phyloP scores from a whole-genome alignment of 1,140 invertebrate species.

The Neodiprion lecontei region DNA sequence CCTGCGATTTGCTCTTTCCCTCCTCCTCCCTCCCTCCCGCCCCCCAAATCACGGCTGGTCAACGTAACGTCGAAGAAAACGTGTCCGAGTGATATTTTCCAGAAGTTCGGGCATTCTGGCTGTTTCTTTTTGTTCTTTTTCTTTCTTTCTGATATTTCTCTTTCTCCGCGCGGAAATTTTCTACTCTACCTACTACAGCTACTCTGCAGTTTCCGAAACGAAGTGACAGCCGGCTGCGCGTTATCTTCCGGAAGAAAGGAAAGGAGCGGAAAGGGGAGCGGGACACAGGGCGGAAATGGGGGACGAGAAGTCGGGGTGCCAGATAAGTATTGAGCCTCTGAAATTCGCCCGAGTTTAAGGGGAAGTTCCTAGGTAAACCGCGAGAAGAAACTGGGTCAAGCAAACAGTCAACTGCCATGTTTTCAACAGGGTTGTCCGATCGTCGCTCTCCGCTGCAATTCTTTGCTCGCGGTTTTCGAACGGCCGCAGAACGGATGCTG shows the following conservation, averaged over 20 bases:
- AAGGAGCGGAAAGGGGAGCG: neutral
- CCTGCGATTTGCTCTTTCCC: neutral
- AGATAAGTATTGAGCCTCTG: slow-evolving; percentile 34
- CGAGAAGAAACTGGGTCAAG: slow-evolving; percentile 26
- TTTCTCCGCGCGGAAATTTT: too few species aligned
- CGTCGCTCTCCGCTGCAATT: neutral
- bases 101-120: too few species aligned
- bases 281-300: slow-evolving; percentile 23
- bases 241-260: neutral
- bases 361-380: slow-evolving; percentile 42
- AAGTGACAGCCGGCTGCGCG: too few species aligned
- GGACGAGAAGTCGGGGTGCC: slow-evolving; percentile 7
- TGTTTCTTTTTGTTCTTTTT: too few species aligned
- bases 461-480: neutral
- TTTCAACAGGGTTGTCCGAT: neutral
- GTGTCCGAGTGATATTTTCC: too few species aligned
- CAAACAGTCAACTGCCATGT: neutral
- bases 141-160: too few species aligned
- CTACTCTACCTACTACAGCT: neutral
- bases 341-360: slow-evolving; percentile 40
- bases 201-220: neutral
- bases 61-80: neutral
- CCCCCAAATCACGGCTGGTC: slow-evolving; percentile 8
- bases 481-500: neutral
- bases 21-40: slow-evolving; percentile 25